These are phyloP conservation scores for Syngnathus acus DNA, from an alignment of 2,797 vertebrate species.

Conservation along the genomic window DNA sequence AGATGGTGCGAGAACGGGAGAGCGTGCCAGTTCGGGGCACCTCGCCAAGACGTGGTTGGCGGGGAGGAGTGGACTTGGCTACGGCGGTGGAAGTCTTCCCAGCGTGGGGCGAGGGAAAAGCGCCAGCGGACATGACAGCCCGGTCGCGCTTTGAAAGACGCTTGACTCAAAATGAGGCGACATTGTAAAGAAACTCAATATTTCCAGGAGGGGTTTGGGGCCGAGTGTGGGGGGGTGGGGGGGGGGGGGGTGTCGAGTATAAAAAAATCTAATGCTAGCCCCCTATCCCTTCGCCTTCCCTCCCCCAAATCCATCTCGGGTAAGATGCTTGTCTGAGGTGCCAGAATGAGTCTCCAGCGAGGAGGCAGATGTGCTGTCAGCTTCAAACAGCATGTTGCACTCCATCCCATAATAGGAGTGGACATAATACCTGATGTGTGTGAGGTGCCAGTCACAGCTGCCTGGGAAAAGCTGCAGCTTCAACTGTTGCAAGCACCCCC, in stretches of 20 bases:
- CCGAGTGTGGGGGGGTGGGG: constrained; percentile 15
- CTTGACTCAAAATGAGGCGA: constrained; percentile 14
- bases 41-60: constrained; percentile 67
- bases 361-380: constrained; percentile 82
- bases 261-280: constrained; percentile 32
- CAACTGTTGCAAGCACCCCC: constrained; percentile 45
- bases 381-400: constrained; percentile 76
- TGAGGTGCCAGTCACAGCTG: constrained; percentile 70
- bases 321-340: constrained; percentile 81
- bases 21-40: constrained; percentile 60
- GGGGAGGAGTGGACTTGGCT: constrained; percentile 70
- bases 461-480: constrained; percentile 57
- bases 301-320: constrained; percentile 59
- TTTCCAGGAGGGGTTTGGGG: constrained; percentile 16
- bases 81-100: constrained; percentile 73
- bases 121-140: constrained; percentile 76
- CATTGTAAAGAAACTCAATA: constrained; percentile 15
- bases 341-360: constrained; percentile 78
- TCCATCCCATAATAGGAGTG: constrained; percentile 78
- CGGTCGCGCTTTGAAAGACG: constrained; percentile 35
- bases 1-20: constrained; percentile 56
- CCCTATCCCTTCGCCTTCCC: constrained; percentile 10
- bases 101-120: constrained; percentile 68
- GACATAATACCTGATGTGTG: constrained; percentile 80
- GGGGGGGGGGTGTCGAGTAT: constrained; percentile 49